A percentile compares a stretch with the other conserved stretches of the same genome.
These are phyloP conservation scores for Polia nebulosa DNA, from an alignment of 2,888 invertebrate genomes.

Conservation along the genomic window DNA sequence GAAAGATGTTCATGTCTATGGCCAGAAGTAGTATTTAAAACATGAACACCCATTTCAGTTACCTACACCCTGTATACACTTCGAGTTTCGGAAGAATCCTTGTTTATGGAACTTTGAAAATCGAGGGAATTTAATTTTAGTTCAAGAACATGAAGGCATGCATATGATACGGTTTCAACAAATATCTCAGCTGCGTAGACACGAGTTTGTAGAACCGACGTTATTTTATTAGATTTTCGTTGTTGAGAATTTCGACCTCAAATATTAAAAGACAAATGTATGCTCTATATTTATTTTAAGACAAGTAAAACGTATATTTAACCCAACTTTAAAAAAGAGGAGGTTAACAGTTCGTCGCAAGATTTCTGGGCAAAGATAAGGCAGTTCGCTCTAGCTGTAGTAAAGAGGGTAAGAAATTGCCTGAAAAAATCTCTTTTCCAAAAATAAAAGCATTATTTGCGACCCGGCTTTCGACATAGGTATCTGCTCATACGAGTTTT, in stretches of 20 bases:
- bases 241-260: slow-evolving; percentile 21
- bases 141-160: slow-evolving; percentile 56
- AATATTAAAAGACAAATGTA: slow-evolving; percentile 14
- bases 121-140: slow-evolving; percentile 73
- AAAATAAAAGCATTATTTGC: no score
- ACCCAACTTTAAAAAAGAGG: no score
- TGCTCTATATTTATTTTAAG: neutral
- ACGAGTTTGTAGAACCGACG: slow-evolving; percentile 11
- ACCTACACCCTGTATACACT: slow-evolving; percentile 16
- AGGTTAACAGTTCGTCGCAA: no score
- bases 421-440: no score
- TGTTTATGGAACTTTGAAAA: slow-evolving; percentile 65
- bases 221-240: slow-evolving; percentile 42
- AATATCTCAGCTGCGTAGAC: slow-evolving; percentile 38
- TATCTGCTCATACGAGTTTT: no score
- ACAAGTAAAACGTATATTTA: neutral
- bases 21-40: no score
- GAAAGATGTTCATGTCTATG: no score
- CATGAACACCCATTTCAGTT: no score
- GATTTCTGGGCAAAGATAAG: no score
- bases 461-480: no score
- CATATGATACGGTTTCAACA: slow-evolving; percentile 47
- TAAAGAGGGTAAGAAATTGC: no score
- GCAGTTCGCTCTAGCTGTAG: no score
- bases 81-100: slow-evolving; percentile 68